These are phyloP conservation scores for Cassiopea andromeda DNA, from an alignment of 30 jellyfish, hydroid and myxozoan genomes.

Conservation along the genomic window DNA sequence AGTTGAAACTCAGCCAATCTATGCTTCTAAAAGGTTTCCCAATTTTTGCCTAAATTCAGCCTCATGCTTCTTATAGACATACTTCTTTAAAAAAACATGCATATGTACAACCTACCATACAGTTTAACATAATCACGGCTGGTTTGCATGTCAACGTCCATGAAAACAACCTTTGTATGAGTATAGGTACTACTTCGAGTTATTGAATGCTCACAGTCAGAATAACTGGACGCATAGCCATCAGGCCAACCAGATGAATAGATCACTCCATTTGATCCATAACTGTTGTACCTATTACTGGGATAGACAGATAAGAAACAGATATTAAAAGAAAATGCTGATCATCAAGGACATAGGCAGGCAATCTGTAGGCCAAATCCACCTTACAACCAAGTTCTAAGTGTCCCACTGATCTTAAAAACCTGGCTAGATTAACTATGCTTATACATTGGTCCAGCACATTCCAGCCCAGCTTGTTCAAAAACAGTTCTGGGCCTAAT, in stretches of 20 bases:
- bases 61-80: too few relatives aligned
- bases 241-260: conserved; percentile 10
- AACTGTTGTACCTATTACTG: not conserved
- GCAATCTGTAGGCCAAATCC: not conserved
- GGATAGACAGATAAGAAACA: not conserved
- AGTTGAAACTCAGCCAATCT: too few relatives aligned
- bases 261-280: not conserved
- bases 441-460: too few relatives aligned
- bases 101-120: not conserved
- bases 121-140: not conserved
- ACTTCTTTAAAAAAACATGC: too few relatives aligned
- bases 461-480: too few relatives aligned
- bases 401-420: too few relatives aligned
- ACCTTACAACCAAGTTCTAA: too few relatives aligned
- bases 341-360: not conserved
- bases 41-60: too few relatives aligned
- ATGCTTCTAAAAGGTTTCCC: too few relatives aligned
- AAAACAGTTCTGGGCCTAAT: too few relatives aligned
- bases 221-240: not conserved
- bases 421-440: too few relatives aligned
- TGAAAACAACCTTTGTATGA: conserved; percentile 5
- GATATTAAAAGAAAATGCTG: not conserved
- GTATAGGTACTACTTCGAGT: not conserved
- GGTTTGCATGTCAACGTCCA: not conserved
- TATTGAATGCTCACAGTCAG: not conserved